A percentile compares a stretch with the other conserved stretches of the same genome.
These are phyloP conservation scores for Mesoclemmys tuberculata DNA, from an alignment of 2,113 vertebrate species.

Conservation along the genomic window DNA sequence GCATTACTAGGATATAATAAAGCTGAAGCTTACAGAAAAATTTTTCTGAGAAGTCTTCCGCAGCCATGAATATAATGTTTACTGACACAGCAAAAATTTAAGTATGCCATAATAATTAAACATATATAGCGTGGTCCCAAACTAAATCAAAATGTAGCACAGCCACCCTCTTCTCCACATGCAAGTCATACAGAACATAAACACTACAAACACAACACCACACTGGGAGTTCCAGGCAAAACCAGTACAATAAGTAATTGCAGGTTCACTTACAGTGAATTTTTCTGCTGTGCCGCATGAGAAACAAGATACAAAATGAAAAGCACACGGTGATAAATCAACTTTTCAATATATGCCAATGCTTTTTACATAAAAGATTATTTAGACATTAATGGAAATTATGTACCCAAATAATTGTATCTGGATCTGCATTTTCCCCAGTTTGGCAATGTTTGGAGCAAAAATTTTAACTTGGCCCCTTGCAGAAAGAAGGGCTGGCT, in stretches of 20 bases:
- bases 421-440: neutral
- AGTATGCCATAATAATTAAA: slow-evolving; percentile 27
- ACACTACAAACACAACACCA: slow-evolving; percentile 53
- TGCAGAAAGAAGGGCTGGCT: neutral
- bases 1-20: neutral
- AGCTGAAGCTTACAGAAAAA: slow-evolving; percentile 15
- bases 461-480: neutral
- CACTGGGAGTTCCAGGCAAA: slow-evolving; percentile 47
- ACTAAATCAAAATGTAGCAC: slow-evolving; percentile 38
- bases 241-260: slow-evolving; percentile 47
- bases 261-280: slow-evolving; percentile 79
- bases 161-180: slow-evolving; percentile 37
- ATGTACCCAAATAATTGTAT: neutral
- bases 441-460: neutral
- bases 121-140: slow-evolving; percentile 25
- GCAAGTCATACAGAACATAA: neutral
- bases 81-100: slow-evolving; percentile 11
- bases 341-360: slow-evolving; percentile 4
- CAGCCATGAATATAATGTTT: neutral
- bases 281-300: slow-evolving; percentile 78
- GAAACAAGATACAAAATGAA: slow-evolving; percentile 74
- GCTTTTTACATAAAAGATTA: slow-evolving; percentile 41
- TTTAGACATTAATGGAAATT: slow-evolving; percentile 10
- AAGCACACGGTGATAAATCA: slow-evolving; percentile 71
- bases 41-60: slow-evolving; percentile 8